Conservation (phyloP, 2,113 vertebrate species). For the Alethe castanea region DNA sequence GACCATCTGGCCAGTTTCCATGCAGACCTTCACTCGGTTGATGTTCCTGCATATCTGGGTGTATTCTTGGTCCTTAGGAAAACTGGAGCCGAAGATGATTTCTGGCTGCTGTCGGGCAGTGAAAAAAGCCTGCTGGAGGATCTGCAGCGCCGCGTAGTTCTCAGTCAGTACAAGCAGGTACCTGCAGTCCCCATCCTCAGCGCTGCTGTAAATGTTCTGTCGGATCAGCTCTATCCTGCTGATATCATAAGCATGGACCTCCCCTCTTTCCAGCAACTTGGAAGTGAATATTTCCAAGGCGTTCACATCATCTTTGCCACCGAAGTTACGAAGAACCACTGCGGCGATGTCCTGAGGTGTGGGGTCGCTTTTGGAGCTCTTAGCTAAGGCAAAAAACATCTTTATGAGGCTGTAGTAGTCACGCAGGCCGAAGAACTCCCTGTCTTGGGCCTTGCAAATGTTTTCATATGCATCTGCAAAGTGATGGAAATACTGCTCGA, state of each 20-base stretch:
- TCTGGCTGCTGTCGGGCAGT: conserved; percentile 80
- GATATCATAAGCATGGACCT: conserved; percentile 44
- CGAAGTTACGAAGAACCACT: conserved; percentile 91
- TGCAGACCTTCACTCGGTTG: conserved; percentile 94
- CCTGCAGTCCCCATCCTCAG: conserved; percentile 81
- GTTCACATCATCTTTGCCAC: conserved; percentile 82
- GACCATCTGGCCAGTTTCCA: conserved; percentile 91
- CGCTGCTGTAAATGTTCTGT: conserved; percentile 79
- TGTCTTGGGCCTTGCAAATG: conserved; percentile 77
- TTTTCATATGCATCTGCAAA: conserved; percentile 85
- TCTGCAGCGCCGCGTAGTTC: conserved; percentile 90
- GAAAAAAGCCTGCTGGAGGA: conserved; percentile 87
- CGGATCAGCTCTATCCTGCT: conserved; percentile 81
- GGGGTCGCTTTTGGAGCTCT: conserved; percentile 66
- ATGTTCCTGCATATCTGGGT: conserved; percentile 94
- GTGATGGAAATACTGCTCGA: conserved; percentile 78
- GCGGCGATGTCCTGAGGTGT: conserved; percentile 71
- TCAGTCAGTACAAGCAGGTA: conserved; percentile 91
- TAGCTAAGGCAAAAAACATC: conserved; percentile 87
- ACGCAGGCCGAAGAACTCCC: conserved; percentile 93
- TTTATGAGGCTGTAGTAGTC: conserved; percentile 98
- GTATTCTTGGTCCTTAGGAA: conserved; percentile 94
- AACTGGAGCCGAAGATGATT: conserved; percentile 95
- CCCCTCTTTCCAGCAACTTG: conserved; percentile 26
- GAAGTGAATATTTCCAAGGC: conserved; percentile 80